phyloP scores from a whole-genome alignment of 2,888 invertebrate genomes.

The Acleris sparsana region DNA sequence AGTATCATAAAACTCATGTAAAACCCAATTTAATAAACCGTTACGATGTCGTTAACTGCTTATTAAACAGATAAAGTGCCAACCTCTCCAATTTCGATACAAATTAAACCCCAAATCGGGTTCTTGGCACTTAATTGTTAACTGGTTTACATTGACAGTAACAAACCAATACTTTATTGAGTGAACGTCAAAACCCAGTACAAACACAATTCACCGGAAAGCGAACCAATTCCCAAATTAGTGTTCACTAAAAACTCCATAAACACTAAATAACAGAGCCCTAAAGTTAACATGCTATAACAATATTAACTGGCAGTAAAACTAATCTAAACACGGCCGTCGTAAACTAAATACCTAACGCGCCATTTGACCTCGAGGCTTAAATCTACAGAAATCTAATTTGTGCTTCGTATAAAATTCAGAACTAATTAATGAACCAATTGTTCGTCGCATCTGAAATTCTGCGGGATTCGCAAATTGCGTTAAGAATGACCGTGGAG shows the following conservation, averaged over 20 bases:
- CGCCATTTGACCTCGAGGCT: constrained; percentile 6
- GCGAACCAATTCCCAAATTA: constrained; percentile 3
- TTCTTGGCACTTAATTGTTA: background rate
- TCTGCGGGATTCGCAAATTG: constrained; percentile 8
- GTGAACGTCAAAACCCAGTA: no score
- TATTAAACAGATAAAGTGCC: no score
- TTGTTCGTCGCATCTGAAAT: constrained; percentile 29
- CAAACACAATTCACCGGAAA: constrained; percentile 1
- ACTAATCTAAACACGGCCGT: background rate
- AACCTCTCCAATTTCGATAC: background rate
- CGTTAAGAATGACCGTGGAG: constrained; percentile 4
- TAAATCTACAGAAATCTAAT: constrained; percentile 31
- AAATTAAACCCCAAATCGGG: background rate
- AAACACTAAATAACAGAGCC: constrained; percentile 7
- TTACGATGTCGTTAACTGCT: no score
- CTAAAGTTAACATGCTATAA: constrained; percentile 11
- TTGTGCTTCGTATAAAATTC: constrained; percentile 32
- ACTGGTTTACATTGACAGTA: no score
- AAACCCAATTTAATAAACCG: no score
- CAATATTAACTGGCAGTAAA: constrained; percentile 6
- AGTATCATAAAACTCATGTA: no score
- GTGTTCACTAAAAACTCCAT: constrained; percentile 1
- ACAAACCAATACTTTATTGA: no score
- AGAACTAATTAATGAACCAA: constrained; percentile 32
- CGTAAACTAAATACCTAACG: constrained; percentile 21